Evolutionary conservation across 1,140 invertebrate genomes (phyloP).

Genomic region (Camponotus vicinus): DNA sequence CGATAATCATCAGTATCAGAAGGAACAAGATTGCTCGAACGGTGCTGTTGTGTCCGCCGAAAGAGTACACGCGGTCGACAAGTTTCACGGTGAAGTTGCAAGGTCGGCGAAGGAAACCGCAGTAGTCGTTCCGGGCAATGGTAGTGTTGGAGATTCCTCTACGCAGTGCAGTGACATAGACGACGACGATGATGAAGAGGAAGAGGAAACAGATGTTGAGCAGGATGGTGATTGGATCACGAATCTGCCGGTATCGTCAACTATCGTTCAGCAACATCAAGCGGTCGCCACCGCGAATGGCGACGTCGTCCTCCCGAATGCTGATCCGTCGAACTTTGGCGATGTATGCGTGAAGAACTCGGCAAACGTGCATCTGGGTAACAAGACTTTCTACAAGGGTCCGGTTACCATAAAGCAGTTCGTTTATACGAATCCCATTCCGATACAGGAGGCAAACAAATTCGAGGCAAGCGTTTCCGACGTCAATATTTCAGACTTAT

Average conservation of each 20-base stretch:
- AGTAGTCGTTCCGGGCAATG: constrained; percentile 25
- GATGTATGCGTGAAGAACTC: constrained; percentile 88
- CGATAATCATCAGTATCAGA: constrained; percentile 37
- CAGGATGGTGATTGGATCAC: constrained; percentile 71
- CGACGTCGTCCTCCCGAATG: constrained; percentile 67
- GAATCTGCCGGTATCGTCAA: constrained; percentile 52
- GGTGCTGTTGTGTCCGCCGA: neutral
- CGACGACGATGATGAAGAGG: constrained; percentile 58
- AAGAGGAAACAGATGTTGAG: constrained; percentile 71
- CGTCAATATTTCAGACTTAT: constrained; percentile 52
- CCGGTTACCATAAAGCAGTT: constrained; percentile 90
- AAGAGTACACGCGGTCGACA: neutral
- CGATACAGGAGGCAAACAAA: constrained; percentile 19
- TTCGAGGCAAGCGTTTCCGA: constrained; percentile 8
- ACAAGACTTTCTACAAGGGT: constrained; percentile 89
- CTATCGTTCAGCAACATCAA: constrained; percentile 68
- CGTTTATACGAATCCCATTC: constrained; percentile 82
- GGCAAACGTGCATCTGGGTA: constrained; percentile 89
- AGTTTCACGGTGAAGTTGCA: neutral
- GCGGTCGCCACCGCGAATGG: constrained; percentile 62
- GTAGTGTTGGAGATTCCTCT: constrained; percentile 56
- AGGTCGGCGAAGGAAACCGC: neutral
- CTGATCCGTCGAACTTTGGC: constrained; percentile 83
- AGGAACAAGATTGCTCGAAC: constrained; percentile 49
- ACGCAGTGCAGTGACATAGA: constrained; percentile 74